Conservation (phyloP, 2,888 invertebrate genomes). For the Automeris io region DNA sequence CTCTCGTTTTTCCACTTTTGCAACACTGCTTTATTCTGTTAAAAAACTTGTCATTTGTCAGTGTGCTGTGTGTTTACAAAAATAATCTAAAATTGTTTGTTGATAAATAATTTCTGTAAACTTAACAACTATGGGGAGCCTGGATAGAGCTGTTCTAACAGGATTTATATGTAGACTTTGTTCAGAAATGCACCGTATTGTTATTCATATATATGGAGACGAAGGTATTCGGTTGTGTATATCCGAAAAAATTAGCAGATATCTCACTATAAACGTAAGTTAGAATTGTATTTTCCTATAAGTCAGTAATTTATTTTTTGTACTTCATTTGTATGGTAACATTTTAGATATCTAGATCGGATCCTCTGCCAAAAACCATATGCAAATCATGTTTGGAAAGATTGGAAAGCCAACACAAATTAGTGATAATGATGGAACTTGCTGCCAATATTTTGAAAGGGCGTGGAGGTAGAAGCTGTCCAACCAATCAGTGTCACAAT, state of each 20-base stretch:
- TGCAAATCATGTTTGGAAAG: slow-evolving; percentile 78
- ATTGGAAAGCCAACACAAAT: slow-evolving; percentile 75
- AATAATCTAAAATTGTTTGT: too few species aligned
- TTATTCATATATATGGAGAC: slow-evolving; percentile 89
- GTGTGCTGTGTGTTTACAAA: too few species aligned
- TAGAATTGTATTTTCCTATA: slow-evolving; percentile 6
- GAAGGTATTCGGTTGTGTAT: slow-evolving; percentile 85
- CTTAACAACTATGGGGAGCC: slow-evolving; percentile 95
- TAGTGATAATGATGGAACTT: slow-evolving; percentile 65
- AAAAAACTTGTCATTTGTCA: too few species aligned
- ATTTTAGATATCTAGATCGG: slow-evolving; percentile 78
- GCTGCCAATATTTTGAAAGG: slow-evolving; percentile 60
- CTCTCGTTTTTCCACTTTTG: too few species aligned
- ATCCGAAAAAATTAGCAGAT: slow-evolving; percentile 87
- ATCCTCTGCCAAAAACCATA: slow-evolving; percentile 83
- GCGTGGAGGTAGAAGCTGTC: slow-evolving; percentile 28
- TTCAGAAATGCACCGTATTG: slow-evolving; percentile 90
- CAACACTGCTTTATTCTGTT: too few species aligned
- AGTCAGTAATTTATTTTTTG: slow-evolving; percentile 2
- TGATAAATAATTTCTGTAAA: too few species aligned
- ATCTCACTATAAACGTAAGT: slow-evolving; percentile 87
- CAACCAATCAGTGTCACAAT: slow-evolving; percentile 1
- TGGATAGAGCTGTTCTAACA: slow-evolving; percentile 86
- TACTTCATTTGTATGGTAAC: not conserved
- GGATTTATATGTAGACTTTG: slow-evolving; percentile 91